phyloP scores from a whole-genome alignment of 2,797 vertebrate genomes.

The Acanthurus lineatus region DNA sequence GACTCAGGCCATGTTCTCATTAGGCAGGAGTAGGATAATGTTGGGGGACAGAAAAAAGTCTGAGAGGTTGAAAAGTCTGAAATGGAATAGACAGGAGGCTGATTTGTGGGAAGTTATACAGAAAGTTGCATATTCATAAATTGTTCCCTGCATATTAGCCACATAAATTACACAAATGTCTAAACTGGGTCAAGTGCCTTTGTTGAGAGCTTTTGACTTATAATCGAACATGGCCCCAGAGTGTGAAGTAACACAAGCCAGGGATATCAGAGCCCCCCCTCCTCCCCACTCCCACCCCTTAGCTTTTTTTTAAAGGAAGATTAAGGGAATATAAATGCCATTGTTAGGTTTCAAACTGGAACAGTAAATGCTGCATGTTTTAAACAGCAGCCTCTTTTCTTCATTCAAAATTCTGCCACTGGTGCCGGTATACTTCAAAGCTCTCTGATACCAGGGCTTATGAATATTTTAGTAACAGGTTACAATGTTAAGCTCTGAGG shows the following conservation, averaged over 20 bases:
- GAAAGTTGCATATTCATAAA: not conserved
- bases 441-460: slow-evolving; percentile 28
- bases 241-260: not conserved
- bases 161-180: not conserved
- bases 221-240: not conserved
- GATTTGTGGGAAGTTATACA: not conserved
- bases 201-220: not conserved
- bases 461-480: slow-evolving; percentile 69
- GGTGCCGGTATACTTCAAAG: slow-evolving; percentile 66
- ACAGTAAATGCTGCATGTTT: slow-evolving; percentile 21
- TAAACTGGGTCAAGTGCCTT: not conserved
- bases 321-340: slow-evolving; percentile 19
- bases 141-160: not conserved
- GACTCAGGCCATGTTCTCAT: slow-evolving; percentile 31
- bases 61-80: not conserved
- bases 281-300: too few species aligned
- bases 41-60: not conserved
- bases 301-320: not conserved
- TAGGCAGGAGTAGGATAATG: not conserved
- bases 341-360: slow-evolving; percentile 42
- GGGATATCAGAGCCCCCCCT: not conserved
- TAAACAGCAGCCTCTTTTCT: slow-evolving; percentile 37
- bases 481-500: slow-evolving; percentile 59
- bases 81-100: not conserved
- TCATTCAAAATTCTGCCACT: slow-evolving; percentile 48